Conservation (phyloP, 2,888 invertebrate species). For the Polydesmus complanatus region DNA sequence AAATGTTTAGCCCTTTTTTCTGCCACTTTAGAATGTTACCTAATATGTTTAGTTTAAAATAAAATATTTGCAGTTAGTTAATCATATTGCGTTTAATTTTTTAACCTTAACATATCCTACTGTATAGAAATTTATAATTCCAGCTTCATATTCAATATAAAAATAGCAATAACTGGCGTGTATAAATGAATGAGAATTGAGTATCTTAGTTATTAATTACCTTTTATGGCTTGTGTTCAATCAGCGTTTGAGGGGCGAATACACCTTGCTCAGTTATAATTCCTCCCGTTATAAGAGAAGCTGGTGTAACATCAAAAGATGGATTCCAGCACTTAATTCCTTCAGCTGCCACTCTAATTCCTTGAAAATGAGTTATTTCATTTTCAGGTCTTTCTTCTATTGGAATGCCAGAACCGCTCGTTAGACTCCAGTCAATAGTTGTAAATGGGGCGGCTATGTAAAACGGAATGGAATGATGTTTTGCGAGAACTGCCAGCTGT, state of each 20-base stretch:
- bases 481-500: conserved; percentile 74
- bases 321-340: conserved; percentile 95
- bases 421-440: conserved; percentile 64
- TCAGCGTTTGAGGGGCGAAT: conserved; percentile 46
- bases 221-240: background rate
- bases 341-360: conserved; percentile 71
- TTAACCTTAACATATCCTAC: no score
- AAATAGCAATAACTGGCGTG: no score
- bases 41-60: no score
- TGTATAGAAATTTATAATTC: no score
- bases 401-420: conserved; percentile 68
- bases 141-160: no score
- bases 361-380: conserved; percentile 84
- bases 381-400: conserved; percentile 84
- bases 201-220: no score
- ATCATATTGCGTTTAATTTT: no score
- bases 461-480: conserved; percentile 81
- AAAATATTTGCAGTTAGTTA: no score
- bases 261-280: conserved; percentile 91
- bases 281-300: conserved; percentile 66
- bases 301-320: conserved; percentile 95
- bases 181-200: no score
- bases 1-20: no score
- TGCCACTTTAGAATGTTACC: no score
- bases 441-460: conserved; percentile 89